These are phyloP conservation scores for Brachyhypopomus gauderio DNA, from an alignment of 2,113 vertebrate species.

Conservation along the genomic window DNA sequence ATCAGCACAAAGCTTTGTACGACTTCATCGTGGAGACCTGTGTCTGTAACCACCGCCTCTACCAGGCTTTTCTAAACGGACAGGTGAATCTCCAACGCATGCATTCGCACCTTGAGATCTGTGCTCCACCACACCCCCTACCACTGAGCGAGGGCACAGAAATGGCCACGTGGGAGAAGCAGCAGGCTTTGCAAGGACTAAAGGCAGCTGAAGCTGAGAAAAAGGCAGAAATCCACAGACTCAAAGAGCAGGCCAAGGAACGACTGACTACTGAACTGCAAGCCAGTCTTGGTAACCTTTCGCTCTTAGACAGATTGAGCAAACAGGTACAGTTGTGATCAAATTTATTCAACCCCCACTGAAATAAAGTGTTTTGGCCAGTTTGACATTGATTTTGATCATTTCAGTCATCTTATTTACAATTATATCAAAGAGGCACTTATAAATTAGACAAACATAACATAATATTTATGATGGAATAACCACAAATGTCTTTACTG, in stretches of 20 bases:
- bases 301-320: slow-evolving; percentile 13
- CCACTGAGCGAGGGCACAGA: slow-evolving; percentile 59
- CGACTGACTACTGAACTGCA: slow-evolving; percentile 19
- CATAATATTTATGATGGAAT: too few species aligned
- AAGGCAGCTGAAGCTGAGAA: slow-evolving; percentile 10
- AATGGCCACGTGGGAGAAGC: slow-evolving; percentile 30
- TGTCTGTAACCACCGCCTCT: slow-evolving; percentile 52
- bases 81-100: slow-evolving; percentile 11
- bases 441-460: too few species aligned
- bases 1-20: slow-evolving; percentile 52
- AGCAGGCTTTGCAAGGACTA: slow-evolving; percentile 28
- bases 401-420: too few species aligned
- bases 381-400: too few species aligned
- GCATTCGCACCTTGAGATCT: slow-evolving; percentile 56
- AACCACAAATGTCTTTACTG: too few species aligned
- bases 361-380: too few species aligned
- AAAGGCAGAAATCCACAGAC: slow-evolving; percentile 25
- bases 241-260: slow-evolving; percentile 26
- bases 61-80: slow-evolving; percentile 56
- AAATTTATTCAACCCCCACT: too few species aligned
- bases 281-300: slow-evolving; percentile 21
- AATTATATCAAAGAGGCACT: too few species aligned
- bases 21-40: slow-evolving; percentile 57
- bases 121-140: slow-evolving; percentile 56
- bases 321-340: too few species aligned